These are phyloP conservation scores for Spilarctia lutea DNA, from an alignment of 2,888 invertebrate genomes.

Conservation along the genomic window DNA sequence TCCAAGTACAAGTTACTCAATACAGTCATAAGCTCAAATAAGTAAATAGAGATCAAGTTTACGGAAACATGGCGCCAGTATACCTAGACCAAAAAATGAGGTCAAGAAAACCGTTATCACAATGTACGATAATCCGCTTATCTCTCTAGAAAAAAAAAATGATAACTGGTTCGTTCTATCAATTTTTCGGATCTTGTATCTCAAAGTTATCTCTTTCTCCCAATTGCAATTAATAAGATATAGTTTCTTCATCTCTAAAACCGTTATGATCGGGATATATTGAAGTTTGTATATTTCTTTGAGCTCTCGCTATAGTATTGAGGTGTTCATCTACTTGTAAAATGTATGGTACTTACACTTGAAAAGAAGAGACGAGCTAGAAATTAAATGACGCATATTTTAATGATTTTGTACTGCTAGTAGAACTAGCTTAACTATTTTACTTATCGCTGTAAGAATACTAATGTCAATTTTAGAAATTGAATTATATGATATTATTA, in stretches of 20 bases:
- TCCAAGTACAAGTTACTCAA: not conserved
- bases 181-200: conserved; percentile 2
- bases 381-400: no score
- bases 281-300: not conserved
- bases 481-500: not conserved
- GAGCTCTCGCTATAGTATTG: not conserved
- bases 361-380: no score
- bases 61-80: conserved; percentile 10
- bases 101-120: conserved; percentile 16
- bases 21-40: conserved; percentile 1
- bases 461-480: not conserved
- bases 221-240: not conserved
- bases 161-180: conserved; percentile 17
- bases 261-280: not conserved
- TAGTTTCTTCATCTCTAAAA: not conserved
- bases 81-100: conserved; percentile 17
- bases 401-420: no score
- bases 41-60: conserved; percentile 1
- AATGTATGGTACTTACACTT: not conserved
- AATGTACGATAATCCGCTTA: conserved; percentile 26
- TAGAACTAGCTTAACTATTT: no score
- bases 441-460: not conserved
- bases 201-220: not conserved
- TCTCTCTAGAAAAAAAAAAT: conserved; percentile 17
- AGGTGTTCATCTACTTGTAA: not conserved